These are phyloP conservation scores for Aphodius sticticus DNA, from an alignment of 2,888 invertebrate species.

Conservation along the genomic window DNA sequence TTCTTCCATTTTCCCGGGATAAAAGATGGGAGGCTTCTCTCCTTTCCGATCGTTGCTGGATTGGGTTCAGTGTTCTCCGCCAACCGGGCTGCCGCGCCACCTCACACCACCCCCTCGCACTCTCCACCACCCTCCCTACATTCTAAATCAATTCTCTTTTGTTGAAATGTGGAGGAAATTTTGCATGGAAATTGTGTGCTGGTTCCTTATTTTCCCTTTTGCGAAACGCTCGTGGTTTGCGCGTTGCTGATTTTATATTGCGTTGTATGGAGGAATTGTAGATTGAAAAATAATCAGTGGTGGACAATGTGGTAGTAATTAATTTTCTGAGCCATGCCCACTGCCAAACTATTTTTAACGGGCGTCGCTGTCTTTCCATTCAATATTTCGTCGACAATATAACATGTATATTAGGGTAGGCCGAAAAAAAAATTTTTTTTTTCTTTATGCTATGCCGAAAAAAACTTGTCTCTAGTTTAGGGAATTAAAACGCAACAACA, in stretches of 20 bases:
- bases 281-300: no score
- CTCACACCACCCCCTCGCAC: background rate
- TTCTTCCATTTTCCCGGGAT: conserved; percentile 69
- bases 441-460: no score
- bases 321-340: no score
- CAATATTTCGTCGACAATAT: no score
- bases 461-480: no score
- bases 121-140: background rate
- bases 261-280: no score
- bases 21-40: conserved; percentile 88
- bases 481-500: no score
- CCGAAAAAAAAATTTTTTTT: no score
- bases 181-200: background rate
- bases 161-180: background rate
- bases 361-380: no score
- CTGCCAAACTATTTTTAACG: no score
- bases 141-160: background rate
- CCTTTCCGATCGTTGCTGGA: conserved; percentile 85
- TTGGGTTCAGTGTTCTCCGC: conserved; percentile 4
- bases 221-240: background rate
- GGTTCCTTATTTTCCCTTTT: background rate
- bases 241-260: background rate
- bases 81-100: background rate
- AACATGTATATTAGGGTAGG: no score
- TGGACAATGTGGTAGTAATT: no score